A percentile compares a stretch with the other conserved stretches of the same genome.
Evolutionary conservation across 2,113 vertebrate genomes (phyloP).

Genomic region (Trematocara zebra): DNA sequence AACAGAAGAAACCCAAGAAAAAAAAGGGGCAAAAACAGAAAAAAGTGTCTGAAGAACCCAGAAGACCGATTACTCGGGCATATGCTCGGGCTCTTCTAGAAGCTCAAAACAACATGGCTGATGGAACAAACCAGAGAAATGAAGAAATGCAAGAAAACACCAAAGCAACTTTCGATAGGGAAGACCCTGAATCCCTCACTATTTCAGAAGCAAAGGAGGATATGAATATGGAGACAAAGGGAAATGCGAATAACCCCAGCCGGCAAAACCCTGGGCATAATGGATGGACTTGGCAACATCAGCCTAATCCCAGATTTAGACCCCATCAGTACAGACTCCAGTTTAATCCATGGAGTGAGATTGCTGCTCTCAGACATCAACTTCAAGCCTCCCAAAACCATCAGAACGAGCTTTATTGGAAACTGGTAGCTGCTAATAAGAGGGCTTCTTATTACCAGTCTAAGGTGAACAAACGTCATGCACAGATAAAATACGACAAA

Average conservation of each 20-base stretch:
- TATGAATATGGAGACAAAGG: not conserved
- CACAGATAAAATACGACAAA: not conserved
- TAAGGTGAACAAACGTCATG: fast-evolving
- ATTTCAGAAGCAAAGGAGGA: not conserved
- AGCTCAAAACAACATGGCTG: not conserved
- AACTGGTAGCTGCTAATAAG: not conserved
- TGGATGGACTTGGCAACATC: not conserved
- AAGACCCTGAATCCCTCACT: not conserved
- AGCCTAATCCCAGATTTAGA: not conserved
- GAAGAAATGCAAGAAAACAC: not conserved
- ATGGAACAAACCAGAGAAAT: not conserved
- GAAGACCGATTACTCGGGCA: not conserved
- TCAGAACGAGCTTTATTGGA: fast-evolving
- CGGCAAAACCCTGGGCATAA: not conserved
- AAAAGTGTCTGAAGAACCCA: not conserved
- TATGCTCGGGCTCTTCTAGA: not conserved
- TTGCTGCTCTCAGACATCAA: not conserved
- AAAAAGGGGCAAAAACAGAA: fast-evolving
- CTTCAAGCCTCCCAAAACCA: not conserved
- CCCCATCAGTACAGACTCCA: not conserved
- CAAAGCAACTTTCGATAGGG: fast-evolving
- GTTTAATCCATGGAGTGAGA: not conserved
- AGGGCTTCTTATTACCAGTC: not conserved
- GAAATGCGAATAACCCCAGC: not conserved
- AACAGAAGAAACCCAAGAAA: not conserved